These are phyloP conservation scores for Crossaster papposus DNA, from an alignment of 53 echinoderm and acorn worm species.

Conservation along the genomic window DNA sequence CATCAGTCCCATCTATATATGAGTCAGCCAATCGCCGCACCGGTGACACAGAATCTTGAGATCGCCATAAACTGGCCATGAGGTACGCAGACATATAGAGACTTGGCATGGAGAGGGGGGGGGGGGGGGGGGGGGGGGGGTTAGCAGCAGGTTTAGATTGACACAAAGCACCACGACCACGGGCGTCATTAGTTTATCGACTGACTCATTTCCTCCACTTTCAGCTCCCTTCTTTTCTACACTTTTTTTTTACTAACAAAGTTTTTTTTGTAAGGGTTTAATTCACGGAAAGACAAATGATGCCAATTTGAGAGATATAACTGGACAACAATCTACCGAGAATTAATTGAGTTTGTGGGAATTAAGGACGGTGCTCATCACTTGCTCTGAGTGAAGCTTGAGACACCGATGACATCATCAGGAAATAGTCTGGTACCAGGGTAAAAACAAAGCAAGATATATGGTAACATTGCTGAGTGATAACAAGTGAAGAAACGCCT, in stretches of 20 bases:
- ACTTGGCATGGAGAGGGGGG: background rate
- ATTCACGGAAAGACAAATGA: background rate
- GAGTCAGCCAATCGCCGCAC: conserved; percentile 38
- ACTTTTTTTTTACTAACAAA: background rate
- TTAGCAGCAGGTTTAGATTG: background rate
- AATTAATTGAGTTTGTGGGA: background rate
- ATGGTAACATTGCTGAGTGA: no score
- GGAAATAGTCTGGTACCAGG: background rate
- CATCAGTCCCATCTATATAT: conserved; percentile 2
- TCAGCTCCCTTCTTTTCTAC: background rate
- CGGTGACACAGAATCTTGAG: conserved; percentile 28
- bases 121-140: no score
- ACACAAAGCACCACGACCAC: conserved; percentile 27
- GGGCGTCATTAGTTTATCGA: conserved; percentile 26
- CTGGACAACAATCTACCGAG: background rate
- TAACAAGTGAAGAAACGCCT: no score
- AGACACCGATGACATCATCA: background rate
- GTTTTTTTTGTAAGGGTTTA: background rate
- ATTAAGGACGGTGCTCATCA: background rate
- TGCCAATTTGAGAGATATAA: background rate
- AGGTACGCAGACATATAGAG: background rate
- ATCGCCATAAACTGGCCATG: background rate
- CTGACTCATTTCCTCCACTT: conserved; percentile 46
- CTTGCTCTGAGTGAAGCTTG: background rate
- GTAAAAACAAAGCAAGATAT: background rate